phyloP scores from a whole-genome alignment of 2,797 vertebrate species.

The Tamandua tetradactyla region DNA sequence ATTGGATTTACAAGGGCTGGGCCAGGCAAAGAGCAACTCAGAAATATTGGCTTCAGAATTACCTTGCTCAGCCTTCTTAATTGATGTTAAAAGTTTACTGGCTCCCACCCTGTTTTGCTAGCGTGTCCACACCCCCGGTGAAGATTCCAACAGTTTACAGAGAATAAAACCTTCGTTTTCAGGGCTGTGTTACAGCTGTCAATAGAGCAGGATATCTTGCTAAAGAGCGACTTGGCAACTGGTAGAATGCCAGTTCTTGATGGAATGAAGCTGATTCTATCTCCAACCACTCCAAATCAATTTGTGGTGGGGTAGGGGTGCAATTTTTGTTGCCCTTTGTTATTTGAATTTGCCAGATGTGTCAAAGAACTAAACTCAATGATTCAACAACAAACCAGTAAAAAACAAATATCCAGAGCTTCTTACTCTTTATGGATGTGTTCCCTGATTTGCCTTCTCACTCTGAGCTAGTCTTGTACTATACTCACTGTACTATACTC shows the following conservation, averaged over 20 bases:
- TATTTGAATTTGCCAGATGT: neutral
- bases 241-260: neutral
- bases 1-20: neutral
- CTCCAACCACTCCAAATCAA: neutral
- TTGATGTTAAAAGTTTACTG: neutral
- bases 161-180: neutral
- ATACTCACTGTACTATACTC: neutral
- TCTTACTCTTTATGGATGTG: neutral
- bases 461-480: neutral
- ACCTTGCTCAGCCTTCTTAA: neutral
- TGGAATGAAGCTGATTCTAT: neutral
- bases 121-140: neutral
- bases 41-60: neutral
- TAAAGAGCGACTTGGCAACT: no score
- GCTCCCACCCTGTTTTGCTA: neutral
- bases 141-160: conserved; percentile 8
- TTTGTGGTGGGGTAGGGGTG: no score
- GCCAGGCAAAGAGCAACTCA: neutral
- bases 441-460: neutral
- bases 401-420: neutral
- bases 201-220: neutral
- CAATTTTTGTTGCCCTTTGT: conserved; percentile 1
- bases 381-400: neutral
- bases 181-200: neutral
- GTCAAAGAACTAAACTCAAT: neutral